Evolutionary conservation across 2,888 invertebrate species (phyloP), one percentile per base, ranked within the genome.

Genomic region (Coelopa pilipes): DNA sequence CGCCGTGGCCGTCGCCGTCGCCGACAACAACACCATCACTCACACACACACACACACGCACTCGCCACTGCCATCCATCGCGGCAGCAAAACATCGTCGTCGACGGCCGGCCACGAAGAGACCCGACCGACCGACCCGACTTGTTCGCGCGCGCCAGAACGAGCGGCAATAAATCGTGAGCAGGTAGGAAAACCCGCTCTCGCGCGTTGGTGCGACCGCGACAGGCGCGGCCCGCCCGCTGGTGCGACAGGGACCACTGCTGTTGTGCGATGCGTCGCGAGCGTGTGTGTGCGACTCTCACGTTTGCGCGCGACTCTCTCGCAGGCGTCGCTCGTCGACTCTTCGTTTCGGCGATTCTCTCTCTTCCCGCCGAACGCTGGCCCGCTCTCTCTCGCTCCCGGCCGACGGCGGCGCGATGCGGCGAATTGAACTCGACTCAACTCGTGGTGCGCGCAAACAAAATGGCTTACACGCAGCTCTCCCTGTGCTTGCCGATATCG

Each of bases 41-140:
- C 78, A 74, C 79, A 72, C 74, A 78, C 76, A 78, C 78, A 74
- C 75, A 74, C 78, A 47, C 66, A 65, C 60, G 66, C 57, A 67
- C 57, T 66, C 60, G 17, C 69, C 50, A 34, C 34, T 55, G 65
- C 49, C 47, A 34, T 34, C 34, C 34, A 34, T 34, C 34, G 34
- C 69, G 46, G 50, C 75, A 71, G 60, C 62, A 50, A 53, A 21
- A 49, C 73, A 53, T 34, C 72, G 66, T 34, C 47, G 49, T 50
- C 63, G 70, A n/a, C 34, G 34, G 34, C 7, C 2, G 34, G 7
- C 34, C 34, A 34, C 34, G 34, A 34, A 34, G 34, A 34, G 34
- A 34, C 34, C 34, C 34, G 34, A 34, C 34, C 34, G 34, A 34
- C 34, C 34, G 34, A 34, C 34, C 34, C 34, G 34, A 34, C 34